Conservation (phyloP, 2,797 vertebrate genomes). For the Taeniopygia guttata region DNA sequence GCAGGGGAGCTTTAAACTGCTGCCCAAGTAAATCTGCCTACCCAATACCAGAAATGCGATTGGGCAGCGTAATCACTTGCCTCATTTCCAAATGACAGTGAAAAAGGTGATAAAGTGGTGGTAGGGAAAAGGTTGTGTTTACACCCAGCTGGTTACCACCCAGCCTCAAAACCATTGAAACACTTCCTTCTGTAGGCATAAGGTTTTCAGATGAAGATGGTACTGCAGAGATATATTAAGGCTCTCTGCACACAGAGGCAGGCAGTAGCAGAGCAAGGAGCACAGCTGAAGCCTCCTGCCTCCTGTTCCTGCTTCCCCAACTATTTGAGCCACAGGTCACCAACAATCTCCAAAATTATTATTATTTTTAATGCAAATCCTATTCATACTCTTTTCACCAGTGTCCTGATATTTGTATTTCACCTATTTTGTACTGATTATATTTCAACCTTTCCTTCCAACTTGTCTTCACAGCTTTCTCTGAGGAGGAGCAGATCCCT, state of each 20-base stretch:
- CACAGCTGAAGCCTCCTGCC: neutral
- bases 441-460: neutral
- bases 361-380: neutral
- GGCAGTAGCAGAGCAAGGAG: neutral
- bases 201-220: neutral
- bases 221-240: neutral
- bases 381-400: fast-evolving
- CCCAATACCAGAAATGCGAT: neutral
- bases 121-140: fast-evolving
- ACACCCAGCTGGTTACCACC: neutral
- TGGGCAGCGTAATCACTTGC: neutral
- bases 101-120: neutral
- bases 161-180: neutral
- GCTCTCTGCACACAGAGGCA: neutral
- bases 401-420: neutral
- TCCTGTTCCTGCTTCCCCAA: neutral
- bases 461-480: neutral
- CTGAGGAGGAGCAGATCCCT: neutral
- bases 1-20: neutral
- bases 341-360: neutral
- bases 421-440: neutral
- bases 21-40: neutral
- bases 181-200: neutral
- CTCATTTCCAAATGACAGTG: neutral
- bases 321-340: neutral